A percentile compares a stretch with the other conserved stretches of the same genome.
These are phyloP conservation scores for Drosophila quinaria DNA, from an alignment of 2,888 invertebrate genomes.

Conservation along the genomic window DNA sequence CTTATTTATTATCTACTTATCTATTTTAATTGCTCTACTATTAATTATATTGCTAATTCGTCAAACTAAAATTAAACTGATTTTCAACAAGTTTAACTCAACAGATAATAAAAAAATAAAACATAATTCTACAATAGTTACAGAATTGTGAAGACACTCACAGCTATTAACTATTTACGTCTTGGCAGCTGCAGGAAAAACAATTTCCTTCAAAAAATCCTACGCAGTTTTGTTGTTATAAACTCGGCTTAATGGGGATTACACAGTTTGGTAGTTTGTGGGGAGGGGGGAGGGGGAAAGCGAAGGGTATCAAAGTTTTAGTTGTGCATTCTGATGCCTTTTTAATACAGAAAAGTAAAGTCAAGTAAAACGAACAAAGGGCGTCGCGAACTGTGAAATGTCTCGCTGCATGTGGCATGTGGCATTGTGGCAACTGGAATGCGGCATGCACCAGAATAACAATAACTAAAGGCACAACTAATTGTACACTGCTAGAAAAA, in stretches of 20 bases:
- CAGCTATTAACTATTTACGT: neutral
- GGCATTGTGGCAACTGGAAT: slow-evolving; percentile 9
- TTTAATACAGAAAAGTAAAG: neutral
- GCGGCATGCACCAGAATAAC: slow-evolving; percentile 15
- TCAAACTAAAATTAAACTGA: neutral
- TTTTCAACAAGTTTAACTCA: neutral
- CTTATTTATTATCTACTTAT: too few species aligned
- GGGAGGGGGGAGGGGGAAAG: neutral
- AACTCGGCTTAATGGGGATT: slow-evolving; percentile 28
- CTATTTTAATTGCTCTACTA: neutral
- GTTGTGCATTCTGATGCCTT: slow-evolving; percentile 15
- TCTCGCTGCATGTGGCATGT: slow-evolving; percentile 45
- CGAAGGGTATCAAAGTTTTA: slow-evolving; percentile 44
- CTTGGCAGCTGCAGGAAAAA: neutral
- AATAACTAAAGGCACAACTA: slow-evolving; percentile 24
- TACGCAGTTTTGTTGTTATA: neutral
- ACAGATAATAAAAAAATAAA: neutral
- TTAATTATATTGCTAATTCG: neutral
- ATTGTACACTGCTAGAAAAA: neutral
- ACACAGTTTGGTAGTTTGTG: neutral
- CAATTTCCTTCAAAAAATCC: slow-evolving; percentile 5
- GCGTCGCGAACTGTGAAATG: slow-evolving; percentile 45
- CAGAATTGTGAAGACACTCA: neutral
- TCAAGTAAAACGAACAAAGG: slow-evolving; percentile 19
- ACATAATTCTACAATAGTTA: neutral